phyloP scores from a whole-genome alignment of 2,888 invertebrate species.

The Dasysyrphus tricinctus region DNA sequence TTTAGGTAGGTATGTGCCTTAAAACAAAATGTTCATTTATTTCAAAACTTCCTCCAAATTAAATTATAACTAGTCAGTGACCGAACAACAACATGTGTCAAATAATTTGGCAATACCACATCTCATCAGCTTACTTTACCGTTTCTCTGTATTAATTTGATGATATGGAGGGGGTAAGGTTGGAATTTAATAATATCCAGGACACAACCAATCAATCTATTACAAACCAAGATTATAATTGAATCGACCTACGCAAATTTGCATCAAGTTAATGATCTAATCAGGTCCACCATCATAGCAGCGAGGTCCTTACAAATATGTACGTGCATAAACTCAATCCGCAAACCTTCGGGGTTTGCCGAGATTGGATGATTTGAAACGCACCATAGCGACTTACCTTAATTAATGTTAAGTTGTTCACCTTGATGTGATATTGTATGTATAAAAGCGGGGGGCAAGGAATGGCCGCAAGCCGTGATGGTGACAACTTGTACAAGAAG shows the following conservation, averaged over 20 bases:
- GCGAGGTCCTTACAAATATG: neutral
- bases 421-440: neutral
- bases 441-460: too few species aligned
- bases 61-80: neutral
- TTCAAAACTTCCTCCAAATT: too few species aligned
- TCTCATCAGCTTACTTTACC: neutral
- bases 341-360: neutral
- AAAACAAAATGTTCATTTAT: too few species aligned
- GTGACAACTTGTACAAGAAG: neutral
- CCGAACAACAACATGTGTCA: neutral
- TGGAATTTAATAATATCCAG: constrained; percentile 8
- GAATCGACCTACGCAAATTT: constrained; percentile 47
- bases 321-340: constrained; percentile 12
- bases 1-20: too few species aligned
- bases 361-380: constrained; percentile 1
- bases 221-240: constrained; percentile 44
- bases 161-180: neutral
- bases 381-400: constrained; percentile 2
- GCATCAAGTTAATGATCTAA: constrained; percentile 47
- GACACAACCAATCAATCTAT: constrained; percentile 15
- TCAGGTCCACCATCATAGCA: constrained; percentile 24
- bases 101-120: neutral
- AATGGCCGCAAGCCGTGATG: neutral
- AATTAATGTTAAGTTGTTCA: constrained; percentile 38
- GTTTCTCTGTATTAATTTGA: neutral